Percentiles rank a stretch among this genome's conserved stretches.
Evolutionary conservation across 1,140 invertebrate species (phyloP).

Genomic region (Belonocnema kinseyi): DNA sequence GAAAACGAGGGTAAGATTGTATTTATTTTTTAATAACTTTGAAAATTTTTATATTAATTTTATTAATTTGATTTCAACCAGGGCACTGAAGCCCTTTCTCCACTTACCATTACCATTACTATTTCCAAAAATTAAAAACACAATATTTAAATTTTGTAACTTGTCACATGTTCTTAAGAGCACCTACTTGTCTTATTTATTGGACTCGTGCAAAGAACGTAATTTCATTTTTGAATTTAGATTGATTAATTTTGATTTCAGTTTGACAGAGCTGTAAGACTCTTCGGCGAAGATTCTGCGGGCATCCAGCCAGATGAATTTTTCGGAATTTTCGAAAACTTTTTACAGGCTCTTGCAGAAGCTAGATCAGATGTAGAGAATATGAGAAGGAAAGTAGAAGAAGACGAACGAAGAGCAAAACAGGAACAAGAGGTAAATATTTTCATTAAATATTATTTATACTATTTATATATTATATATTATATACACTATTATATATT

Average conservation of each 20-base stretch:
- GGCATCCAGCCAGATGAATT: constrained; percentile 95
- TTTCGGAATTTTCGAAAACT: constrained; percentile 95
- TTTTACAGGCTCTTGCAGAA: constrained; percentile 90
- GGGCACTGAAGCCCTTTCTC: too few relatives aligned
- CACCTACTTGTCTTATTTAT: too few relatives aligned
- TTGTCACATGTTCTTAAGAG: too few relatives aligned
- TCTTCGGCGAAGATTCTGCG: constrained; percentile 94
- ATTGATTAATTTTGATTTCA: constrained; percentile 65
- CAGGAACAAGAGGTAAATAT: constrained; percentile 91
- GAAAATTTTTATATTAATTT: neutral
- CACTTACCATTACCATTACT: too few relatives aligned
- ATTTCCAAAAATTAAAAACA: too few relatives aligned
- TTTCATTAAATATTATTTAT: neutral
- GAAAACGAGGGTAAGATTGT: constrained; percentile 82
- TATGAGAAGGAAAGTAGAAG: constrained; percentile 88
- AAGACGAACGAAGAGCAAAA: constrained; percentile 92
- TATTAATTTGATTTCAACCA: neutral
- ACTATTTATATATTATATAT: too few relatives aligned
- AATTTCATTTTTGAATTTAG: constrained; percentile 6
- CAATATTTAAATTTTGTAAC: too few relatives aligned
- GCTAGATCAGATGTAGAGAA: constrained; percentile 93
- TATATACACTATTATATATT: too few relatives aligned
- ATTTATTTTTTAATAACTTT: constrained; percentile 15
- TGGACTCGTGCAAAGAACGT: too few relatives aligned
- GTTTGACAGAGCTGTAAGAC: constrained; percentile 89